Base-by-base conservation (phyloP, 2,113 vertebrate genomes). In the Circaetus cinerascens region DNA sequence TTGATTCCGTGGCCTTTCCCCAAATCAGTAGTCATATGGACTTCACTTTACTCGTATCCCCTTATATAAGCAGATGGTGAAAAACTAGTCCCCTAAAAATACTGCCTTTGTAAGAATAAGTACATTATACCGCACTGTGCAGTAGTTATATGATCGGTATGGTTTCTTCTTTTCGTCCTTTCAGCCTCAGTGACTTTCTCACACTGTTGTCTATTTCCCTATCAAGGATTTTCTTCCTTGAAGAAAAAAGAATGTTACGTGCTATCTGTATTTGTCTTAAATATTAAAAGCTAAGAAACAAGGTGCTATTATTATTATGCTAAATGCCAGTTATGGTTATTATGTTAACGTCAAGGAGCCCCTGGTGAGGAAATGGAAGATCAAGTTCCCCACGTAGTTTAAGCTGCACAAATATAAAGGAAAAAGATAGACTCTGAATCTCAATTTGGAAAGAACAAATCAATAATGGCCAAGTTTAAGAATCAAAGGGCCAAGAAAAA, bases 261-360 rank as follows among this genome's bases (percentile, higher is more conserved):
- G 32, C 15, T 56, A 30, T 68, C 19, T 93, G 62, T 63, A 71
- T 15, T 92, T 91, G 38, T 80, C 86, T 95, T 92, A 95, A 95
- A 90, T 79, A 95, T 91, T 89, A 90, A 88, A 93, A 82, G 26
- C 36, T 90, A 88, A 85, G 83, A 96, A 88, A 30, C 21, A 92
- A 77, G 79, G 4, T 88, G 62, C 26, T 95, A 48, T 88, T 89
- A 74, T 94, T 93, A 94, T 95, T 95, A 74, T 30, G 43, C 56
- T 90, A 91, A 94, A 91, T 86, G 45, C 13, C 32, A 74, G 23
- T 97, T 83, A 79, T 34, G 10, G 17, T 73, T 88, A 76, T 80
- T 94, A 56, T 14, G 25, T 56, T 88, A 86, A 73, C 0, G 0
- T 68, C 55, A 86, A 86, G 57, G 90, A 88, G 10, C 15, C 25